These are phyloP conservation scores for Erythrocercus mccallii DNA, from an alignment of 2,113 vertebrate species.

Conservation along the genomic window DNA sequence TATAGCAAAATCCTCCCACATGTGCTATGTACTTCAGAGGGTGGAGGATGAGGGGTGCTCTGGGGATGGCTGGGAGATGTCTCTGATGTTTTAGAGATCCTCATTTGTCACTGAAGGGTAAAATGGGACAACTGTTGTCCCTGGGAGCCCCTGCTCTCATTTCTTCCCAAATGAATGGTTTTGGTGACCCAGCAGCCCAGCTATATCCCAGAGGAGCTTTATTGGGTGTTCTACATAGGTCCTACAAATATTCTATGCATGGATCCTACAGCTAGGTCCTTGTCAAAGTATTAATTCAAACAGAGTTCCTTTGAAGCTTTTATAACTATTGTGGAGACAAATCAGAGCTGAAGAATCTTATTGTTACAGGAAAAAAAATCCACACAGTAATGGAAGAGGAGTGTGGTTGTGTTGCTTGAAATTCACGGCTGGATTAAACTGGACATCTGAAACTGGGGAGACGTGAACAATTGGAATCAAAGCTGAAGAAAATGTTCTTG, in stretches of 20 bases:
- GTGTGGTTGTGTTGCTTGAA: background rate
- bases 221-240: background rate
- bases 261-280: background rate
- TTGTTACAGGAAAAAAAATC: background rate
- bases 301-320: background rate
- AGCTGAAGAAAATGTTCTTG: background rate
- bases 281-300: background rate
- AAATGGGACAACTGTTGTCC: background rate
- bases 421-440: background rate
- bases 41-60: background rate
- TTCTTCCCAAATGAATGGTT: background rate
- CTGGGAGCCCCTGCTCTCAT: background rate
- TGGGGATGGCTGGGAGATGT: background rate
- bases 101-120: background rate
- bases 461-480: background rate
- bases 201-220: background rate
- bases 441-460: background rate
- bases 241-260: background rate
- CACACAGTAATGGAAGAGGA: background rate
- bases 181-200: background rate
- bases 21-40: background rate
- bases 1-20: background rate
- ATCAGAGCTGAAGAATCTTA: background rate
- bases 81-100: background rate
- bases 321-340: background rate